Evolutionary conservation across 2,888 invertebrate genomes (phyloP), one percentile per base, ranked within the genome.

Genomic region (Geotrupes spiniger): DNA sequence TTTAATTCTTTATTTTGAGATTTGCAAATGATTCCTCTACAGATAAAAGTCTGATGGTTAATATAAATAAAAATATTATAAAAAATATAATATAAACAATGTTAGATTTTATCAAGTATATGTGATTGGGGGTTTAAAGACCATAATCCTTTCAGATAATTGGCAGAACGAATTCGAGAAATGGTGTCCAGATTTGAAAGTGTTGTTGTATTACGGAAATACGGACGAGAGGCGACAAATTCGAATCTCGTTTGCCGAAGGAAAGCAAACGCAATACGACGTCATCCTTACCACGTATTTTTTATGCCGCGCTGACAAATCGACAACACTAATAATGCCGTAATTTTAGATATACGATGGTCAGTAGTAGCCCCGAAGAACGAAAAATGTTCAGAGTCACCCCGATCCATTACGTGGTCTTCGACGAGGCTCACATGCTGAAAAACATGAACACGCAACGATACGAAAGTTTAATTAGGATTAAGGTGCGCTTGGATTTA

Each of bases 351-450:
- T 82, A 82, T 63, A 80, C 86, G 56, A 86, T 92, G 78, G 85
- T 92, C 15, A 83, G 84, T 59, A 92, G 91, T 54, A 88, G 87
- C 52, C 84, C 90, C 0, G 96, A 96, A 64, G 91, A 91, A 65
- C 87, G 93, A 49, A 89, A 92, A 70, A 85, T 91, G 78, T 91
- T 97, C 70, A 85, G 94, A 49, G 89, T 94, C 27, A 88, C 90
- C 50, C 82, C 84, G 36, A 83, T 96, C 71, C 87, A 94, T 68
- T 97, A 96, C 68, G 92, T 95, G 0, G 79, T 98, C 14, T 96
- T 96, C 68, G 98, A 98, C 70, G 98, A 98, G 68, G 96, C 95
- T 1, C 97, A 98, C 69, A 95, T 97, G 94, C 76, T 98, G 26
- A 98, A 98, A 72, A 98, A 97, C 68, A 97, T 97, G 94, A 84